Evolutionary conservation across 2,113 vertebrate genomes (phyloP).

Genomic region (Syrmaticus mikado): DNA sequence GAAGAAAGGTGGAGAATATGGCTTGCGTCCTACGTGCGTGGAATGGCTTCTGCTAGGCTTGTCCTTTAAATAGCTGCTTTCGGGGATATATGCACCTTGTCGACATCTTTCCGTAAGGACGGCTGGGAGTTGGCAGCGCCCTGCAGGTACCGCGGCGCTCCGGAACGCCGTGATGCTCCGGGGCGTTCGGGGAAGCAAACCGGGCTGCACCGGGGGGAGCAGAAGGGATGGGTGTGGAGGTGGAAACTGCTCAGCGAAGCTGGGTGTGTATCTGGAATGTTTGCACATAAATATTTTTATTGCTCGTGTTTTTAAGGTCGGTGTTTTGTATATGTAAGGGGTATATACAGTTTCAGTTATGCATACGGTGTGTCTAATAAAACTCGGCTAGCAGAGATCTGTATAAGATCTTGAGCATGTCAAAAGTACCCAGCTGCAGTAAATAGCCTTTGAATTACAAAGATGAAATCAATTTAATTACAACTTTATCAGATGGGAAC

Average conservation of each 20-base stretch:
- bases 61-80: background rate
- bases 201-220: too few species aligned
- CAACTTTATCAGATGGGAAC: background rate
- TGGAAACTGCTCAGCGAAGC: background rate
- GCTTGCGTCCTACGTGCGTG: rapidly evolving
- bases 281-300: rapidly evolving
- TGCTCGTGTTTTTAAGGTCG: background rate
- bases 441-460: background rate
- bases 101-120: background rate
- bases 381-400: background rate
- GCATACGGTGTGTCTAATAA: rapidly evolving
- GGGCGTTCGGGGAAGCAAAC: background rate
- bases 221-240: background rate
- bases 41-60: background rate
- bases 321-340: background rate
- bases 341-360: rapidly evolving
- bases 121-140: background rate
- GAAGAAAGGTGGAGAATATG: rapidly evolving
- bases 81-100: background rate
- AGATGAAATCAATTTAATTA: background rate
- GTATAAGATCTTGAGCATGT: rapidly evolving
- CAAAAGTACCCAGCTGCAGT: background rate
- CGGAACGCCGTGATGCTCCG: rapidly evolving
- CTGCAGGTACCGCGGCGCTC: background rate
- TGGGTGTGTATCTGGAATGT: background rate